These are phyloP conservation scores for Drosophila monieri DNA, from an alignment of 2,888 invertebrate genomes.

Conservation along the genomic window DNA sequence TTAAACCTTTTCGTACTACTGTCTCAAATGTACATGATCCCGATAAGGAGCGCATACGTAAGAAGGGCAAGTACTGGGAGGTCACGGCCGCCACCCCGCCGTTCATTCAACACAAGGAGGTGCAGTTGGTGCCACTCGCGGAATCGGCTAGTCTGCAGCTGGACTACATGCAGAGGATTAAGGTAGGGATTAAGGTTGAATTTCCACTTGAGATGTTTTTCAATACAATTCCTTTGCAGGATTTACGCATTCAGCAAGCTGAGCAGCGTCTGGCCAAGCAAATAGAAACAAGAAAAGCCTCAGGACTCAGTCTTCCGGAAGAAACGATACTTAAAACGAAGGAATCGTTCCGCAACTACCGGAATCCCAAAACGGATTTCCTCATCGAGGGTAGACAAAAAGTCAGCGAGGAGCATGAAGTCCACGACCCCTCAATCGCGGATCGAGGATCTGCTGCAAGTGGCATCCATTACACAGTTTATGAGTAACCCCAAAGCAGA, in stretches of 20 bases:
- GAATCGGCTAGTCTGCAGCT: conserved; percentile 82
- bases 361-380: conserved; percentile 57
- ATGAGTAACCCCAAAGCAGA: conserved; percentile 34
- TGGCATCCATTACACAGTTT: conserved; percentile 70
- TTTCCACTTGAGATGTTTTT: background rate
- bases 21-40: conserved; percentile 82
- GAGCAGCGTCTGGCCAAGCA: conserved; percentile 74
- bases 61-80: conserved; percentile 81
- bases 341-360: conserved; percentile 73
- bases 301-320: conserved; percentile 56
- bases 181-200: conserved; percentile 58
- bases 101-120: conserved; percentile 74
- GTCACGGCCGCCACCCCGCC: conserved; percentile 83
- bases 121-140: conserved; percentile 76
- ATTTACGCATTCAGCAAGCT: conserved; percentile 80
- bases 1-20: conserved; percentile 82
- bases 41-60: conserved; percentile 80
- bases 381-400: conserved; percentile 74
- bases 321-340: conserved; percentile 66
- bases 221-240: conserved; percentile 48
- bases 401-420: conserved; percentile 72
- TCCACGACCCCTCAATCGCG: conserved; percentile 74
- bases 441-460: conserved; percentile 56
- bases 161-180: conserved; percentile 76
- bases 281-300: conserved; percentile 40